A percentile compares a stretch with the other conserved stretches of the same genome.
Evolutionary conservation across 2,888 invertebrate genomes (phyloP).

Genomic region (Drosophila sordidula): DNA sequence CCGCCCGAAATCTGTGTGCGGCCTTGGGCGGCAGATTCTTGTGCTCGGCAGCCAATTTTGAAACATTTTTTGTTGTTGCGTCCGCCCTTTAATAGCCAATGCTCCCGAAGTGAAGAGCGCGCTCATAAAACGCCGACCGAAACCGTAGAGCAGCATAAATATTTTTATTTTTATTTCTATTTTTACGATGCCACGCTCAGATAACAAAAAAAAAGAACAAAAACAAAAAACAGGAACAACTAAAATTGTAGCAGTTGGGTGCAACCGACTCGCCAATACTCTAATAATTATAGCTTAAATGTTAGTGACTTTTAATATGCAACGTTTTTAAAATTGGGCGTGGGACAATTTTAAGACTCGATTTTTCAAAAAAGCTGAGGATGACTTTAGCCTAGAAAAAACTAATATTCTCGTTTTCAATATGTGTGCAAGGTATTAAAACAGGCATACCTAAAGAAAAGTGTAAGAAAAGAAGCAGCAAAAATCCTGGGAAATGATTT

Average conservation of each 20-base stretch:
- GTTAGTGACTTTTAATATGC: neutral
- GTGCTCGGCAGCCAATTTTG: constrained; percentile 61
- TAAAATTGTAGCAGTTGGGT: neutral
- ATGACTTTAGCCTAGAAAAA: no score
- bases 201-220: constrained; percentile 23
- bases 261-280: neutral
- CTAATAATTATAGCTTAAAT: neutral
- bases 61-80: constrained; percentile 33
- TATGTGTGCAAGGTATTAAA: neutral
- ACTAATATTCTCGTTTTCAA: neutral
- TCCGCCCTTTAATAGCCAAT: constrained; percentile 66
- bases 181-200: constrained; percentile 64
- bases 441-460: constrained; percentile 1
- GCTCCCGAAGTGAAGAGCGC: constrained; percentile 36
- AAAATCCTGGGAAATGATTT: constrained; percentile 48
- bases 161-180: constrained; percentile 71
- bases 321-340: neutral
- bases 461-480: constrained; percentile 29
- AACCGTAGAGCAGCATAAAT: constrained; percentile 68
- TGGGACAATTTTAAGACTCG: no score
- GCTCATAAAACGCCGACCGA: constrained; percentile 54
- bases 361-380: no score
- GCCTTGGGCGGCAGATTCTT: constrained; percentile 55
- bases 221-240: constrained; percentile 1
- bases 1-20: constrained; percentile 51